Conservation (phyloP, 2,888 invertebrate genomes). For the Eulithis testata region DNA sequence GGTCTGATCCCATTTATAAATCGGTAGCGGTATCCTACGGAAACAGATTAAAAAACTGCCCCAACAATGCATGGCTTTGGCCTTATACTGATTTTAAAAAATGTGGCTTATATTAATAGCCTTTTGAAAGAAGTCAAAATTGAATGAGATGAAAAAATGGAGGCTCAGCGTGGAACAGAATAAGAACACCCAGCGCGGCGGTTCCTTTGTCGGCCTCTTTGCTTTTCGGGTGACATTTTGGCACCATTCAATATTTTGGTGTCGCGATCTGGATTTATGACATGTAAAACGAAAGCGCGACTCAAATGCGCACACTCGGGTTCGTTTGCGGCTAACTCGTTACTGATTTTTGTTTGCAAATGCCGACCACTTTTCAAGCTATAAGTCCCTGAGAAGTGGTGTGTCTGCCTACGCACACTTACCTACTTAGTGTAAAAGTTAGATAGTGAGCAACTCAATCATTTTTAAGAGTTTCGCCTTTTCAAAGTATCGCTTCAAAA, state of each 20-base stretch:
- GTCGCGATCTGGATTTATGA: slow-evolving; percentile 82
- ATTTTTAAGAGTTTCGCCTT: no score
- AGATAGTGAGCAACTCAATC: not conserved
- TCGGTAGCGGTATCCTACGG: slow-evolving; percentile 84
- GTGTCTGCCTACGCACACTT: not conserved
- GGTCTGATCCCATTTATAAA: slow-evolving; percentile 75
- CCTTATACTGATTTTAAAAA: slow-evolving; percentile 80
- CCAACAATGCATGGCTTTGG: slow-evolving; percentile 78
- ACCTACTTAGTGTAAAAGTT: not conserved
- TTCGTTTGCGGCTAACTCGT: slow-evolving; percentile 39
- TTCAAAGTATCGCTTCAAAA: slow-evolving; percentile 37
- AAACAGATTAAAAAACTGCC: slow-evolving; percentile 81
- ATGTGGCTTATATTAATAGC: slow-evolving; percentile 84
- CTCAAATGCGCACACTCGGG: slow-evolving; percentile 51
- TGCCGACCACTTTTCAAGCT: not conserved
- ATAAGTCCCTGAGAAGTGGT: not conserved
- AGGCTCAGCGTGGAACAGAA: slow-evolving; percentile 74
- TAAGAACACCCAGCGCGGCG: slow-evolving; percentile 82
- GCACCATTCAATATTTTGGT: slow-evolving; percentile 84
- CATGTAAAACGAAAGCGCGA: slow-evolving; percentile 70
- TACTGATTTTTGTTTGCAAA: slow-evolving; percentile 24
- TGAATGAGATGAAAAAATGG: slow-evolving; percentile 83
- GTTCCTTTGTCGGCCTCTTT: slow-evolving; percentile 80
- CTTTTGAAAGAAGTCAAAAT: slow-evolving; percentile 85
- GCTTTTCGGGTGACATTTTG: slow-evolving; percentile 81